Conservation (phyloP, 2,113 vertebrate species). For the Phalacrocorax carbo region DNA sequence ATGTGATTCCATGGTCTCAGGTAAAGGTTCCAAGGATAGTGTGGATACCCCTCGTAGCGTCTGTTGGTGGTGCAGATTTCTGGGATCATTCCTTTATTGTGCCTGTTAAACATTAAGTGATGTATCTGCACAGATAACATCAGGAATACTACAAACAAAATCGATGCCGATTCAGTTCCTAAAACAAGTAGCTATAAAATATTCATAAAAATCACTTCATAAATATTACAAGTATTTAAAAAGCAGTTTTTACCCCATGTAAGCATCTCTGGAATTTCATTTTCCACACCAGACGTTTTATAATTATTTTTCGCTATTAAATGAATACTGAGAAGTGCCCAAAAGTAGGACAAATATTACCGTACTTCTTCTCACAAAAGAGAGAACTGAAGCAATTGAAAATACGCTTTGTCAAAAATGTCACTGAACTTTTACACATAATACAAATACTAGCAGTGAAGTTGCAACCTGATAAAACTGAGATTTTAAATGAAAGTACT, state of each 20-base stretch:
- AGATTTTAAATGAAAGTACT: slow-evolving; percentile 36
- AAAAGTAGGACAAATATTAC: slow-evolving; percentile 41
- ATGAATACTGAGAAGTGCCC: neutral
- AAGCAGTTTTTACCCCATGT: neutral
- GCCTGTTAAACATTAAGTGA: neutral
- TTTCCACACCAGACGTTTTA: neutral
- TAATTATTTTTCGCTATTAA: slow-evolving; percentile 4
- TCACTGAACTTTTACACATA: slow-evolving; percentile 10
- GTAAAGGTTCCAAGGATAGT: neutral
- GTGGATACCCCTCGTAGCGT: neutral
- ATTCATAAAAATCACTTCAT: neutral
- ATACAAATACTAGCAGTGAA: slow-evolving; percentile 13
- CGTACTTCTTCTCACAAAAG: neutral
- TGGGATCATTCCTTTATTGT: neutral
- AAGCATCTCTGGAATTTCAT: neutral
- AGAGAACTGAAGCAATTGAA: neutral
- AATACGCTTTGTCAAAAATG: neutral
- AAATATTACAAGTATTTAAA: neutral
- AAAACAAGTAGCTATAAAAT: neutral
- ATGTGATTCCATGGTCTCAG: fast-evolving
- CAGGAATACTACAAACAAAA: neutral
- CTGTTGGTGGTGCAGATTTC: neutral
- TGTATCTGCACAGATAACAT: neutral
- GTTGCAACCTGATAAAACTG: slow-evolving; percentile 8
- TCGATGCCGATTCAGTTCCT: neutral